Evolutionary conservation across 2,797 vertebrate genomes (phyloP), one percentile per base, ranked within the genome.

Genomic region (Epinephelus malabaricus): DNA sequence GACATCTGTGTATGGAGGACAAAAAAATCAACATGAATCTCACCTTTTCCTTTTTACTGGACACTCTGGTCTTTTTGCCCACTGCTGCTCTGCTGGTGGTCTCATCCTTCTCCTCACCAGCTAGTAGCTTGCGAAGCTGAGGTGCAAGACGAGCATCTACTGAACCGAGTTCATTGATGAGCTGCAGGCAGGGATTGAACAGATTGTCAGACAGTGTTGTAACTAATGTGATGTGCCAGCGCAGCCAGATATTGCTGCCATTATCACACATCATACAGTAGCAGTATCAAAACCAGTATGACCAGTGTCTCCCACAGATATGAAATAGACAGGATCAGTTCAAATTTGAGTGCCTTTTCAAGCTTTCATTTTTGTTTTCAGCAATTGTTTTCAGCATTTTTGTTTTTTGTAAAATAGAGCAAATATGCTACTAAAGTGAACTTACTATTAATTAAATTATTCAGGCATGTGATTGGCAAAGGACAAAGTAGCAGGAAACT

Each of bases 81-180:
- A 62, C 76, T 1, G 70, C 47, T 38, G 88, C 67, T 47, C 2
- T 89, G 19, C 83, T 51, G 19, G 25, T 38, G 4, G 69, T 23
- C 38, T 86, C 85, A 7, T 80, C 80, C 13, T 43, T 80, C 62
- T 83, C 92, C 0, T 89, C 93, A 72, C 76, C 91, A 14, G 88
- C 90, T 3, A 99, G 94, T 0, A 99, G 95, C 69, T 76, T 40
- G 0, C 88, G 95, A 65, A 98, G 92, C 83, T 98, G 95, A 0
- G 96, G 91, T 11, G 96, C 93, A 1, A 99, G 86, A 50, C 86
- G 96, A 19, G 96, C 91, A 74, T 99, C 98, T 56, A 98, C 92
- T 9, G 81, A 54, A 0, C 91, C 86, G 0, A 99, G 91, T 53
- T 97, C 92, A 63, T 99, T 99, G 87, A 99, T 99, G 64, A 98